Percentiles rank a stretch among this genome's conserved stretches.
Conservation (phyloP, 1,140 invertebrate genomes). For the Saccostrea glomerata region DNA sequence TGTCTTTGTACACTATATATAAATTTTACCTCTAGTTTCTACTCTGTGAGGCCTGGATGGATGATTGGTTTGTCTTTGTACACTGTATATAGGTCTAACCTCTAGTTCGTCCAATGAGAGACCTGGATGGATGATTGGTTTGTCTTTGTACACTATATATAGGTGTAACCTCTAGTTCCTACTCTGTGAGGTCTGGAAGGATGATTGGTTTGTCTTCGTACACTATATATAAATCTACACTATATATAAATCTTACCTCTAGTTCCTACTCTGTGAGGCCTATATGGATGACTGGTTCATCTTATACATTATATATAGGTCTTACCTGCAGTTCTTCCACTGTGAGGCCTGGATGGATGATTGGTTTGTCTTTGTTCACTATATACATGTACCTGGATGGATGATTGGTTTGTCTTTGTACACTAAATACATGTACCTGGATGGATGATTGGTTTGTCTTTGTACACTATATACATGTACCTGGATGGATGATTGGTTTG, state of each 20-base stretch:
- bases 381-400: conserved; percentile 62
- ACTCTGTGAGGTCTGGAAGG: neutral
- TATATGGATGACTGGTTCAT: conserved; percentile 64
- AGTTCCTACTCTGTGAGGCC: conserved; percentile 62
- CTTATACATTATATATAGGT: neutral
- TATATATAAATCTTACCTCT: conserved; percentile 59
- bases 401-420: no score
- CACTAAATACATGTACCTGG: neutral
- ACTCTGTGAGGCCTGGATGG: neutral
- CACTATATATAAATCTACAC: no score
- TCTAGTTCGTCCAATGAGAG: conserved; percentile 64
- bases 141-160: no score
- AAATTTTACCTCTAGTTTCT: conserved; percentile 68
- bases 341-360: conserved; percentile 60
- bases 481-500: no score
- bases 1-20: neutral
- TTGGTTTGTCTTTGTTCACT: conserved; percentile 64
- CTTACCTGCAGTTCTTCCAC: conserved; percentile 70
- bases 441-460: neutral
- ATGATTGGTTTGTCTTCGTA: no score
- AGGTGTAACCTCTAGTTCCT: neutral
- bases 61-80: no score
- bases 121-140: no score
- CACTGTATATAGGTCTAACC: conserved; percentile 51
- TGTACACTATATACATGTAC: neutral